A percentile compares a stretch with the other conserved stretches of the same genome.
Conservation (phyloP, 2,113 vertebrate species). For the Himantopus leucocephalus region DNA sequence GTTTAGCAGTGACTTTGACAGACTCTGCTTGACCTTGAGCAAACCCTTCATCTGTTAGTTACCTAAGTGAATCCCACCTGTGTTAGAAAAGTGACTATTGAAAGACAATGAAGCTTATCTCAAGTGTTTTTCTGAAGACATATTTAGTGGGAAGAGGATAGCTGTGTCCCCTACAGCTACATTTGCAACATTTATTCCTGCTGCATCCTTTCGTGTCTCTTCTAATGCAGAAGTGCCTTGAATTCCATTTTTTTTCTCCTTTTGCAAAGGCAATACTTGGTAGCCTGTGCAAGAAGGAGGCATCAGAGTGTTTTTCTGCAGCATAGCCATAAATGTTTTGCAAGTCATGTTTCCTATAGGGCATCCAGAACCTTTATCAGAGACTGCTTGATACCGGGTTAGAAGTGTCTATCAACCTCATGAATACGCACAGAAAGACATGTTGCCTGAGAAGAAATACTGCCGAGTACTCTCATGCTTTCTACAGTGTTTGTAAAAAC, state of each 20-base stretch:
- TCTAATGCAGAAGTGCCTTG: not conserved
- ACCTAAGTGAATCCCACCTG: slow-evolving; percentile 27
- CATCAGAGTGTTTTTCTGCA: not conserved
- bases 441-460: not conserved
- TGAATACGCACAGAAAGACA: not conserved
- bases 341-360: not conserved
- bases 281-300: not conserved
- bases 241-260: not conserved
- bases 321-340: not conserved
- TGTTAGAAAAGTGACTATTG: not conserved
- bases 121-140: not conserved
- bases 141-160: not conserved
- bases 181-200: not conserved
- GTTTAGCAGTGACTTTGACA: not conserved
- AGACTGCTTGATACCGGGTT: accelerated
- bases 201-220: not conserved
- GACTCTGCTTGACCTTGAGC: slow-evolving; percentile 15
- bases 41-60: slow-evolving; percentile 18
- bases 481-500: not conserved
- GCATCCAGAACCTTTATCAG: not conserved
- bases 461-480: not conserved
- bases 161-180: not conserved
- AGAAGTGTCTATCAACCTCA: too few species aligned
- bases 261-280: not conserved
- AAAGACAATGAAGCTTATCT: slow-evolving; percentile 37